phyloP scores from a whole-genome alignment of 1,140 invertebrate species.

The Triops cancriformis region DNA sequence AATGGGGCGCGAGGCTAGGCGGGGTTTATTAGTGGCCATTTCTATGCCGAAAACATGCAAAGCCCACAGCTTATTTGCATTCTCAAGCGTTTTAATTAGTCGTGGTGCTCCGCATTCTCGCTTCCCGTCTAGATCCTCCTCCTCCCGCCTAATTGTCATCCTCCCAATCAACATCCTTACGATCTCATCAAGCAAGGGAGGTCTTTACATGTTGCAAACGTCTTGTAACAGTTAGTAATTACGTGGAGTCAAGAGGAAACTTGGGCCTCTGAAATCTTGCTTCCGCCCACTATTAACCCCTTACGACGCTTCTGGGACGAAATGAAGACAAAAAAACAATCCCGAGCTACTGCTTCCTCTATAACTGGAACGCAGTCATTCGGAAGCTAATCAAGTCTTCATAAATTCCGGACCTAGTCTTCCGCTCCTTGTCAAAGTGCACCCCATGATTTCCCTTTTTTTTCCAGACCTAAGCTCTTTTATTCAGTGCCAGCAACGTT shows the following conservation, averaged over 20 bases:
- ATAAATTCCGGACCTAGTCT: not conserved
- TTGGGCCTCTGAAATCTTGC: not conserved
- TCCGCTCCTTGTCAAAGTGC: not conserved
- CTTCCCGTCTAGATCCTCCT: not conserved
- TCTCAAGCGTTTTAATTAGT: constrained; percentile 14
- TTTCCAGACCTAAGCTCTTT: not conserved
- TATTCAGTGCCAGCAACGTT: not conserved
- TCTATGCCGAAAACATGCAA: not conserved
- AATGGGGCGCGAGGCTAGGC: not conserved
- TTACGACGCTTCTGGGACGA: not conserved
- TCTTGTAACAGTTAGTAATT: constrained; percentile 11
- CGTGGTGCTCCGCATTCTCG: not conserved
- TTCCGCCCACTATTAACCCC: not conserved
- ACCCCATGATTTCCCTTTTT: constrained; percentile 13
- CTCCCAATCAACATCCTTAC: not conserved
- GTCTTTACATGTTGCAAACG: not conserved
- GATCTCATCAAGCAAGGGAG: not conserved
- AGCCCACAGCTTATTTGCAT: not conserved
- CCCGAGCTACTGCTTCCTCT: not conserved
- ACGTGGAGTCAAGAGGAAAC: not conserved
- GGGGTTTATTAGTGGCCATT: not conserved
- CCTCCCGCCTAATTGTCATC: not conserved
- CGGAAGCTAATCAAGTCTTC: constrained; percentile 9
- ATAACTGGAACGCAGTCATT: not conserved
- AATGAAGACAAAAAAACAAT: not conserved